Conservation (phyloP, 2,888 invertebrate genomes). For the Hydrotaea diabolus region DNA sequence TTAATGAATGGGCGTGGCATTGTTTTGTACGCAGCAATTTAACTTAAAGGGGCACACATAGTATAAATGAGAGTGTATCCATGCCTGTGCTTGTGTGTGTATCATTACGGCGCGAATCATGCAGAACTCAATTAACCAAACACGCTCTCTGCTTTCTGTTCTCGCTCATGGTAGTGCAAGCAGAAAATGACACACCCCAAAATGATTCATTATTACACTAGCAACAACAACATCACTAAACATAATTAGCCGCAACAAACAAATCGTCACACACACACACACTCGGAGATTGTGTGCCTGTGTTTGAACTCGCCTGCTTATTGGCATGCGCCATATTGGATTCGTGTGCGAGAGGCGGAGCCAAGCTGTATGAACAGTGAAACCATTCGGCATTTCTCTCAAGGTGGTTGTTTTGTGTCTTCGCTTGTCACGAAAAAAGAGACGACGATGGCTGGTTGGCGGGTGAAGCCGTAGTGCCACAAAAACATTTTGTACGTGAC, state of each 20-base stretch:
- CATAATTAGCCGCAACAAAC: constrained; percentile 71
- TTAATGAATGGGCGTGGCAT: constrained; percentile 64
- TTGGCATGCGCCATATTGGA: constrained; percentile 78
- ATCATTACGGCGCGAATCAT: constrained; percentile 75
- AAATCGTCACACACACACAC: constrained; percentile 20
- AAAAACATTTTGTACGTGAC: constrained; percentile 69
- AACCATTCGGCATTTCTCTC: constrained; percentile 43
- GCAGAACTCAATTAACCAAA: constrained; percentile 76
- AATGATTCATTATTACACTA: constrained; percentile 61
- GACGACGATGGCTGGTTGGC: too few species aligned
- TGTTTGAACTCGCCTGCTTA: constrained; percentile 53
- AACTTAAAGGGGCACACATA: constrained; percentile 63
- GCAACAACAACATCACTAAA: constrained; percentile 57
- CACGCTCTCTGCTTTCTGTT: background rate
- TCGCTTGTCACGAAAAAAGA: too few species aligned
- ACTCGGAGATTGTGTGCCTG: constrained; percentile 49
- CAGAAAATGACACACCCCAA: constrained; percentile 58
- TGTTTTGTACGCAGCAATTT: constrained; percentile 31
- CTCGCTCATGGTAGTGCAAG: constrained; percentile 31
- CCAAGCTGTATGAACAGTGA: constrained; percentile 54
- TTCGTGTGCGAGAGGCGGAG: constrained; percentile 72
- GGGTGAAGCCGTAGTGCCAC: constrained; percentile 1
- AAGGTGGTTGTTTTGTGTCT: constrained; percentile 66
- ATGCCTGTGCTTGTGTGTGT: constrained; percentile 68
- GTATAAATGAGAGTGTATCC: constrained; percentile 70